Base-by-base conservation (phyloP, 2,888 invertebrate genomes). In the Ecliptopera silaceata region DNA sequence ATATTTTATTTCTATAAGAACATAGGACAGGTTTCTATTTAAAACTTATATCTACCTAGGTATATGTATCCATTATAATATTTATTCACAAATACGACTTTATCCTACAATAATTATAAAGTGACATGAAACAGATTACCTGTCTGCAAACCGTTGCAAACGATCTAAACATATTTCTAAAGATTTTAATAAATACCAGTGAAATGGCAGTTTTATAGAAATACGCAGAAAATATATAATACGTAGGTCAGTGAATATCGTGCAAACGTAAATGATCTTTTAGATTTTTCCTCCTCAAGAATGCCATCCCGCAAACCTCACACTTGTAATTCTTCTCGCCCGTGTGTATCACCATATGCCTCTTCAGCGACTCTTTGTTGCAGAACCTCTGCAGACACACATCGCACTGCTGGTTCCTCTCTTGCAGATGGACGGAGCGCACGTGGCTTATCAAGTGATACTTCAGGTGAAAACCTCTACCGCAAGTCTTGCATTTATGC, bases 331-430 rank as follows among this genome's bases (percentile, higher is more conserved):
- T 92, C 68, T 92, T 93, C 43, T 91, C 91, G 0, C 91, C 92
- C 0, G 92, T 92, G 60, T 93, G 93, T 36, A 92, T 92, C 3
- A 92, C 88, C 91, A 92, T 91, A 57, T 93, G 93, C 0, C 92
- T 76, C 56, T 92, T 93, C 64, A 93, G 71, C 6, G 92, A 92
- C 54, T 92, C 92, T 64, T 92, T 93, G 22, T 91, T 91, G 60
- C 88, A 91, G 64, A 93, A 93, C 63, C 92, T 83, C 45, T 91
- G 91, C 2, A 84, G 80, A 52, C 93, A 93, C 0, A 92, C 79
- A 52, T 91, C 89, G 45, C 93, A 93, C 62, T 92, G 88, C 58
- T 91, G 92, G 34, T 88, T 92, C 74, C 85, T 83, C 70, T 84
- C 92, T 70, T 83, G 92, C 22, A 83, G 72, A 71, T 87, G 93